Evolutionary conservation across 2,113 vertebrate species (phyloP), one percentile per base, ranked within the genome.

Genomic region (Tapirus terrestris): DNA sequence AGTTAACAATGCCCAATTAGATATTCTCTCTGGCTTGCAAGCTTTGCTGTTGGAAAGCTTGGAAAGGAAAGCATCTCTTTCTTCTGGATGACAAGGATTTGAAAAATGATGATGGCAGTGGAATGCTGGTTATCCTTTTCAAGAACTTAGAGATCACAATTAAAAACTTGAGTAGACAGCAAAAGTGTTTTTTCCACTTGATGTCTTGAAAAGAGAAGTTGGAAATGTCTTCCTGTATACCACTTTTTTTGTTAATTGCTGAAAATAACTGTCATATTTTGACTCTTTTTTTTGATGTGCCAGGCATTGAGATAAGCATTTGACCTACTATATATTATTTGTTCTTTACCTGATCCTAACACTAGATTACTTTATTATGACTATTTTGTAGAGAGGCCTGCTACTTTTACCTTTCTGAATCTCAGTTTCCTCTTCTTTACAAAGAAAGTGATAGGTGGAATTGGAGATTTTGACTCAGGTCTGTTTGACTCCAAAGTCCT

Each of bases 1-100:
- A 96, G 5, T 98, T 97, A 98, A 75, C 70, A 79, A 10, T 65
- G 1, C 70, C 75, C 2, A 67, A 20, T 96, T 97, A 89, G 67
- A 75, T 75, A 80, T 75, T 97, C 93, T 96, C 53, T 89, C 60
- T 86, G 63, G 79, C 90, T 95, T 92, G 89, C 60, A 56, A 72
- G 20, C 88, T 90, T 97, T 95, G 31, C 80, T 95, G 16, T 51
- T 96, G n/a, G 56, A 67, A 75, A 81, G 16, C 33, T 23, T 2
- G 5, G 48, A 33, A 25, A 89, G 56, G 61, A 53, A 72, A 51
- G 29, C 43, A n/a, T 73, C 86, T 91, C 23, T 85, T 75, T 93
- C 43, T 76, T 82, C 13, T n/a, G 31, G 39, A 45, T 76, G 56
- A 33, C 21, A 45, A 33, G 65, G 21, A 3, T 60, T 36, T 68